Percentiles rank a stretch among this genome's conserved stretches.
phyloP scores from a whole-genome alignment of 2,888 invertebrate species.

The Myathropa florea region DNA sequence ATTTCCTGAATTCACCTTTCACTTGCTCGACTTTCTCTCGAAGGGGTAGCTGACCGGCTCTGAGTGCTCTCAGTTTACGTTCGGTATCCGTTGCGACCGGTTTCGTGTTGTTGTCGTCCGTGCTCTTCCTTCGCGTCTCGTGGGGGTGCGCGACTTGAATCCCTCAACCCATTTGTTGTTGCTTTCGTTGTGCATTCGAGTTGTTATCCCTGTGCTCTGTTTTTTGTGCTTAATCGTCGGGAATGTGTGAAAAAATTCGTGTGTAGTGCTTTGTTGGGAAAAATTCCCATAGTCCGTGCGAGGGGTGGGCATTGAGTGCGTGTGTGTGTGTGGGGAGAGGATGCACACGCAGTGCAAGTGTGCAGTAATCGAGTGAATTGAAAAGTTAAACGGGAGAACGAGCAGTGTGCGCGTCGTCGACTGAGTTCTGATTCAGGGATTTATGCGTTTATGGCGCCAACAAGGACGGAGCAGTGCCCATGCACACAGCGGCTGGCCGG shows the following conservation, averaged over 20 bases:
- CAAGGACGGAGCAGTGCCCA: slow-evolving; percentile 37
- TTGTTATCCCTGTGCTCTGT: not conserved
- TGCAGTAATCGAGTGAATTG: slow-evolving; percentile 56
- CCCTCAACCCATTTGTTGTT: not conserved
- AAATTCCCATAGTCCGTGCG: slow-evolving; percentile 16
- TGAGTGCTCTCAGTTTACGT: slow-evolving; percentile 63
- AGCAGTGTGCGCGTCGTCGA: not conserved
- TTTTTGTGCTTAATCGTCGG: not conserved
- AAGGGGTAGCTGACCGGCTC: slow-evolving; percentile 47
- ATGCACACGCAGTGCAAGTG: slow-evolving; percentile 21
- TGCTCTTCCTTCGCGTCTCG: not conserved
- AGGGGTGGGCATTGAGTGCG: not conserved
- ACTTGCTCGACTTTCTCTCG: not conserved
- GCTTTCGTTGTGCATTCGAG: not conserved
- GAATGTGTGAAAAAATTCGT: not conserved
- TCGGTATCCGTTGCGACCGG: slow-evolving; percentile 67
- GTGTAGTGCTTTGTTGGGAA: not conserved
- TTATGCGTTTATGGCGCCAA: slow-evolving; percentile 68
- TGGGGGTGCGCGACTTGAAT: slow-evolving; percentile 36
- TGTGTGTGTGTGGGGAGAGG: slow-evolving; percentile 5
- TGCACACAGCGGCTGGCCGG: slow-evolving; percentile 33
- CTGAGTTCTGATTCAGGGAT: slow-evolving; percentile 43
- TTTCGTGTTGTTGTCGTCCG: slow-evolving; percentile 55
- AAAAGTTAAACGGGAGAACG: slow-evolving; percentile 48
- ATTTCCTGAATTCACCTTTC: slow-evolving; percentile 54